Conservation (phyloP, 2,888 invertebrate species). For the Apodemia mormo region DNA sequence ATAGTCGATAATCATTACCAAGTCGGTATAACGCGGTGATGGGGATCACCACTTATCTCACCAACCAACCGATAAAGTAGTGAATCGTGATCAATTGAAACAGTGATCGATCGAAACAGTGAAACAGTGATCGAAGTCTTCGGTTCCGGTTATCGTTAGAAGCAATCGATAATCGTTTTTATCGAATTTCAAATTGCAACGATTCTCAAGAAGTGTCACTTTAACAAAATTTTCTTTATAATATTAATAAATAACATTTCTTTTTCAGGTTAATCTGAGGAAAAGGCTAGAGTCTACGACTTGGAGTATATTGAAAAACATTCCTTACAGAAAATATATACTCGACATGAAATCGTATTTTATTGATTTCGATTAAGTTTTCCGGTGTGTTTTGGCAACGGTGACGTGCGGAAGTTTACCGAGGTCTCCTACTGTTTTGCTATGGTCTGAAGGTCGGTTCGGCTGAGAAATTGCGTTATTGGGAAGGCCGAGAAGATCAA, state of each 20-base stretch:
- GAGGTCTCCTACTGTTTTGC: conserved; percentile 11
- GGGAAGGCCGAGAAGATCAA: background rate
- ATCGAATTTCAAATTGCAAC: too few relatives aligned
- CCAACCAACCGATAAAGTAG: too few relatives aligned
- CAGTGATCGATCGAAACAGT: too few relatives aligned
- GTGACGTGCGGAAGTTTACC: conserved; percentile 3
- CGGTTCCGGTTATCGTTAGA: too few relatives aligned
- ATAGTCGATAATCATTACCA: too few relatives aligned
- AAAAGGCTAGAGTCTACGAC: background rate
- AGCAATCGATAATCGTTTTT: too few relatives aligned
- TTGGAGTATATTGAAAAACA: background rate
- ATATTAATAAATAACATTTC: background rate
- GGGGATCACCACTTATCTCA: too few relatives aligned
- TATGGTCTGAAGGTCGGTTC: conserved; percentile 8
- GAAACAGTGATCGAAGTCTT: too few relatives aligned
- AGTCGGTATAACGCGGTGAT: too few relatives aligned
- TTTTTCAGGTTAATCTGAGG: background rate
- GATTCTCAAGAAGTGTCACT: too few relatives aligned
- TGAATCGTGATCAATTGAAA: too few relatives aligned
- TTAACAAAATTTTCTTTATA: too few relatives aligned
- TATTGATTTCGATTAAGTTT: background rate
- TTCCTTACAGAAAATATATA: background rate
- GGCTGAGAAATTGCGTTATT: background rate
- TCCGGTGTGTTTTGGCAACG: conserved; percentile 12
- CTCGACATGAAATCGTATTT: background rate